phyloP scores from a whole-genome alignment of 2,113 vertebrate species.

The Triplophysa rosa region DNA sequence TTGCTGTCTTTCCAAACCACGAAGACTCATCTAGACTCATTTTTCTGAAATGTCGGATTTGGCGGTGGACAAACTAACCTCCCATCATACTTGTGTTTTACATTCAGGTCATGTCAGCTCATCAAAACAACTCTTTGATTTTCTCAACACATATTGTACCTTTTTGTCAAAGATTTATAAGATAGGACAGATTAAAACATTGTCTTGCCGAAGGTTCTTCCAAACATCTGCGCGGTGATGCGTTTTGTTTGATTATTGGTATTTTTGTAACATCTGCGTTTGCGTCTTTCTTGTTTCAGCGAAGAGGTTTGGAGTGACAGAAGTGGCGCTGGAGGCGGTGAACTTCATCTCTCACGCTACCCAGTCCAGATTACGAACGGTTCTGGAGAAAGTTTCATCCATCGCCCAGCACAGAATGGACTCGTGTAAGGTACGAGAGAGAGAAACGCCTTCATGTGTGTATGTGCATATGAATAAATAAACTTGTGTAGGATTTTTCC shows the following conservation, averaged over 20 bases:
- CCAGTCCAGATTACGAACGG: slow-evolving; percentile 78
- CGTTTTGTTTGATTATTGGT: slow-evolving; percentile 14
- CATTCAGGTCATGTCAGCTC: slow-evolving; percentile 6
- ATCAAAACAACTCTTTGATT: slow-evolving; percentile 6
- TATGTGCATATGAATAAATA: no score
- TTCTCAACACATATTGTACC: slow-evolving; percentile 15
- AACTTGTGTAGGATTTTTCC: not conserved
- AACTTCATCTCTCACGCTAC: slow-evolving; percentile 86
- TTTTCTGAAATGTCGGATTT: slow-evolving; percentile 3
- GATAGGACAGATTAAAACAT: slow-evolving; percentile 25
- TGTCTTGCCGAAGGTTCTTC: not conserved
- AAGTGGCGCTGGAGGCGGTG: slow-evolving; percentile 82
- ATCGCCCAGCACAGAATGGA: slow-evolving; percentile 86
- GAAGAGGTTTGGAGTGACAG: slow-evolving; percentile 83
- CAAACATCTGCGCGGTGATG: not conserved
- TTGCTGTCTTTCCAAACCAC: not conserved
- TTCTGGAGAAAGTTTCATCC: slow-evolving; percentile 83
- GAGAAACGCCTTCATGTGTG: not conserved
- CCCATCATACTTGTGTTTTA: slow-evolving; percentile 13
- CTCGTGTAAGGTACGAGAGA: slow-evolving; percentile 76
- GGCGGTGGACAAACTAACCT: not conserved
- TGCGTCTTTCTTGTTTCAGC: slow-evolving; percentile 64
- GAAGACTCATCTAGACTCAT: not conserved
- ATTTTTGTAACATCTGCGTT: slow-evolving; percentile 34
- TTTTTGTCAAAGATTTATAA: slow-evolving; percentile 33